Evolutionary conservation across 2,888 invertebrate species (phyloP).

Genomic region (Zonitis immaculata): DNA sequence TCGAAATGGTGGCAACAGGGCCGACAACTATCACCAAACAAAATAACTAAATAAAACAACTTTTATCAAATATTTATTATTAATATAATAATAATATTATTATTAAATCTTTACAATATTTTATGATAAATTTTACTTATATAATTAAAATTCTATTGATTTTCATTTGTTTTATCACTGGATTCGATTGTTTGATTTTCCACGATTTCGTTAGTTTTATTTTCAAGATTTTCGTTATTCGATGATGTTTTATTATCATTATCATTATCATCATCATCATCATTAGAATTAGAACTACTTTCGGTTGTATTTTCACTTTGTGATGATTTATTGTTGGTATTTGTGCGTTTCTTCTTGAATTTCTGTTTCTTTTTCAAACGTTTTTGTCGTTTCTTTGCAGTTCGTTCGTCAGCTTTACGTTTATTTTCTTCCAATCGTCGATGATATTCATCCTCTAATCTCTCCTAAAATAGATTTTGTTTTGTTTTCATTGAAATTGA

Average conservation of each 20-base stretch:
- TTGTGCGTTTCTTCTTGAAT: slow-evolving; percentile 38
- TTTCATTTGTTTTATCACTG: background rate
- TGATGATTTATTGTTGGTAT: slow-evolving; percentile 36
- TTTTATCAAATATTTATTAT: no score
- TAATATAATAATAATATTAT: no score
- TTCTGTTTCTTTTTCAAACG: slow-evolving; percentile 72
- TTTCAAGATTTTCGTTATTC: background rate
- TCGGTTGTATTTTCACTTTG: slow-evolving; percentile 29
- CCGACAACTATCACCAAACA: background rate
- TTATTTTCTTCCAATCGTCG: slow-evolving; percentile 72
- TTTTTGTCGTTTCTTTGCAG: slow-evolving; percentile 90
- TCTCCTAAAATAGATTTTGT: slow-evolving; percentile 69
- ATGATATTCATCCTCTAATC: slow-evolving; percentile 77
- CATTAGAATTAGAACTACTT: slow-evolving; percentile 44
- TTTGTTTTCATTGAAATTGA: background rate
- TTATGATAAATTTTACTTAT: no score
- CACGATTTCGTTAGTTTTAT: no score
- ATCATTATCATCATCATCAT: slow-evolving; percentile 36
- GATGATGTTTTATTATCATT: slow-evolving; percentile 22
- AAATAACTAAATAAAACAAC: background rate
- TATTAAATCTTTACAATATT: no score
- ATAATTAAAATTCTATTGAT: no score
- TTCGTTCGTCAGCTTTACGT: slow-evolving; percentile 68
- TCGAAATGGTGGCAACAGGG: background rate
- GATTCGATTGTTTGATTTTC: no score